phyloP scores from a whole-genome alignment of 2,888 invertebrate genomes.

The Ectobius pallidus region DNA sequence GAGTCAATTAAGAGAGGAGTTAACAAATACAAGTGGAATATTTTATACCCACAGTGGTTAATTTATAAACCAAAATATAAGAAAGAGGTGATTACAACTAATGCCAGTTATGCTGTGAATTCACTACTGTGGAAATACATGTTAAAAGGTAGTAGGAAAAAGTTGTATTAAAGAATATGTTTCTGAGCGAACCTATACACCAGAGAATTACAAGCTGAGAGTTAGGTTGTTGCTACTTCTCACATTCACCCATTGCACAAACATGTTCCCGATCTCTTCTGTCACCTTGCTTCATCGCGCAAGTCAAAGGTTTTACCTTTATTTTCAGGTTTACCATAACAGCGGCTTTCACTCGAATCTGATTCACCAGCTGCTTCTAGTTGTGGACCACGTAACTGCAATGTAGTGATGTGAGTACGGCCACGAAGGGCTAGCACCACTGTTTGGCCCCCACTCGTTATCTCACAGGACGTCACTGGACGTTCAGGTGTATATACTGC shows the following conservation, averaged over 20 bases:
- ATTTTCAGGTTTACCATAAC: slow-evolving; percentile 63
- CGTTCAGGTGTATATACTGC: slow-evolving; percentile 80
- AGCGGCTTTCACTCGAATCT: slow-evolving; percentile 40
- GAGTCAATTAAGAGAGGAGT: too few relatives aligned
- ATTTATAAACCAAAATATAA: too few relatives aligned
- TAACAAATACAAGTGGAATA: too few relatives aligned
- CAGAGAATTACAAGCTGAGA: not conserved
- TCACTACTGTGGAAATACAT: slow-evolving; percentile 16
- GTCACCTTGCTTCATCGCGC: slow-evolving; percentile 42
- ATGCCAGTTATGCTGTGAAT: not conserved
- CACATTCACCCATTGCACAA: slow-evolving; percentile 18
- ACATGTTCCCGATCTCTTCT: slow-evolving; percentile 17
- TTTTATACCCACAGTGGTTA: too few relatives aligned
- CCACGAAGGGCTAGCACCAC: slow-evolving; percentile 74
- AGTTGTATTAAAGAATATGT: not conserved
- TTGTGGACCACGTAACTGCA: slow-evolving; percentile 61
- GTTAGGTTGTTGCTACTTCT: not conserved
- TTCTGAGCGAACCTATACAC: not conserved
- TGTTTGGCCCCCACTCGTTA: slow-evolving; percentile 73
- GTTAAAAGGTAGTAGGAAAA: slow-evolving; percentile 4
- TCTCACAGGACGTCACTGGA: slow-evolving; percentile 76
- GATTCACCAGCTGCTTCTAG: too few relatives aligned
- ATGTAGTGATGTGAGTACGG: slow-evolving; percentile 66
- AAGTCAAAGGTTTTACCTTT: slow-evolving; percentile 53
- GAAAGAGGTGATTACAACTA: too few relatives aligned